Evolutionary conservation across 2,797 vertebrate genomes (phyloP).

Genomic region (Lophius americanus): DNA sequence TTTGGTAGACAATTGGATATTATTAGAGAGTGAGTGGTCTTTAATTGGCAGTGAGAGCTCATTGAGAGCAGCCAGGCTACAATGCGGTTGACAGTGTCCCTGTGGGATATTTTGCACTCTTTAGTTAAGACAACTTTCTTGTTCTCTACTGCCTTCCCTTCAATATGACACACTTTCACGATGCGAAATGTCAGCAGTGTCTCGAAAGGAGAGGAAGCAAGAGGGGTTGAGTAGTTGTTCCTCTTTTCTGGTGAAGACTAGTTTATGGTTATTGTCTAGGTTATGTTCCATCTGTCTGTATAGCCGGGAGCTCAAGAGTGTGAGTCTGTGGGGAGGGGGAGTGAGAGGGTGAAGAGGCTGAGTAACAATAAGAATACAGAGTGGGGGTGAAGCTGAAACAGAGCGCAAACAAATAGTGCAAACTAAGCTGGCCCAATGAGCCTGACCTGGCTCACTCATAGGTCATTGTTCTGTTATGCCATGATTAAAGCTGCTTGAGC

Average conservation of each 20-base stretch:
- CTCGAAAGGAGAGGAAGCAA: conserved; percentile 55
- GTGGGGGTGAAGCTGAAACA: conserved; percentile 9
- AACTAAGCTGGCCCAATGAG: conserved; percentile 44
- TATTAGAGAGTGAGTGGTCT: conserved; percentile 56
- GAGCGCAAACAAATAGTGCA: conserved; percentile 52
- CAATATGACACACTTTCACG: conserved; percentile 63
- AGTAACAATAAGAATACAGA: conserved; percentile 19
- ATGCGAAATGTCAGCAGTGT: conserved; percentile 69
- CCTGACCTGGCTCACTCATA: conserved; percentile 40
- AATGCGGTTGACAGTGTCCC: conserved; percentile 30
- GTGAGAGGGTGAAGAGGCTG: conserved; percentile 28
- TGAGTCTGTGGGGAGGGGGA: conserved; percentile 48
- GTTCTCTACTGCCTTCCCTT: conserved; percentile 17
- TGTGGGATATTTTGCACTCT: conserved; percentile 39
- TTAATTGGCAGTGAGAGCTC: conserved; percentile 52
- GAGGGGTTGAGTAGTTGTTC: conserved; percentile 18
- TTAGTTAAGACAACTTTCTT: conserved; percentile 47
- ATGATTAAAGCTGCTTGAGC: conserved; percentile 58
- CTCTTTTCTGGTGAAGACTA: conserved; percentile 61
- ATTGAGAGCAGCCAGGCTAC: conserved; percentile 39
- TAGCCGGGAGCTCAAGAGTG: conserved; percentile 46
- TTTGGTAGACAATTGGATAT: conserved; percentile 41
- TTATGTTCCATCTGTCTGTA: conserved; percentile 65
- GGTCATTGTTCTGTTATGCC: conserved; percentile 59
- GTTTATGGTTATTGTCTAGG: no score